Evolutionary conservation across 2,888 invertebrate genomes (phyloP).

Genomic region (Orchestes rusci): DNA sequence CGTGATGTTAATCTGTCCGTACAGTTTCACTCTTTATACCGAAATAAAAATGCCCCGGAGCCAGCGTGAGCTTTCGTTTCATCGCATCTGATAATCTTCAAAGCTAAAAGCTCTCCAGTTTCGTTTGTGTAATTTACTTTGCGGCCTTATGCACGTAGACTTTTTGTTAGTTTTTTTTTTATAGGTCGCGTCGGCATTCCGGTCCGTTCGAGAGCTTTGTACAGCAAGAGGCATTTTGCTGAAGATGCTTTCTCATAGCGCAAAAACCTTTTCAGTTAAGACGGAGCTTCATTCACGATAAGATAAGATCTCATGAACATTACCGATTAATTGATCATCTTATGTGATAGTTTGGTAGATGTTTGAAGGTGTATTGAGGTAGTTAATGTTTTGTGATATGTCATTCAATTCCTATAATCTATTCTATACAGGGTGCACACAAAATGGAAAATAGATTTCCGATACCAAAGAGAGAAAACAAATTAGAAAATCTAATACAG

Average conservation of each 20-base stretch:
- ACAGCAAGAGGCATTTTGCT: not conserved
- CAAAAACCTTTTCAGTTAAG: too few relatives aligned
- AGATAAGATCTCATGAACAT: too few relatives aligned
- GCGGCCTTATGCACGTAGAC: constrained; percentile 19
- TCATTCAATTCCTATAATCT: too few relatives aligned
- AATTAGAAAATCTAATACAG: too few relatives aligned
- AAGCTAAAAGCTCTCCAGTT: constrained; percentile 24
- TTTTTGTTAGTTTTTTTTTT: constrained; percentile 15
- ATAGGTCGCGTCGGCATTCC: constrained; percentile 11
- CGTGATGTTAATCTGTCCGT: constrained; percentile 19
- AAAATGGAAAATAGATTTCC: too few relatives aligned
- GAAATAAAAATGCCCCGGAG: constrained; percentile 14
- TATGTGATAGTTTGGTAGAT: too few relatives aligned
- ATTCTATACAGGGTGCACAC: too few relatives aligned
- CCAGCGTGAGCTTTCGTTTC: constrained; percentile 18
- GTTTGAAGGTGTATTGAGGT: too few relatives aligned
- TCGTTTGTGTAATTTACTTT: constrained; percentile 22
- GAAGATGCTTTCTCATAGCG: constrained; percentile 1
- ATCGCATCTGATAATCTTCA: constrained; percentile 23
- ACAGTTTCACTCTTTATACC: constrained; percentile 18
- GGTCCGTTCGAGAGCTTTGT: constrained; percentile 9
- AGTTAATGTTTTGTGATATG: too few relatives aligned
- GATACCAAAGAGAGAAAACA: too few relatives aligned
- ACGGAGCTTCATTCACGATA: too few relatives aligned
- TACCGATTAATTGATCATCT: too few relatives aligned